A percentile compares a stretch with the other conserved stretches of the same genome.
Evolutionary conservation across 2,797 vertebrate species (phyloP).

Genomic region (Phaenicophaeus curvirostris): DNA sequence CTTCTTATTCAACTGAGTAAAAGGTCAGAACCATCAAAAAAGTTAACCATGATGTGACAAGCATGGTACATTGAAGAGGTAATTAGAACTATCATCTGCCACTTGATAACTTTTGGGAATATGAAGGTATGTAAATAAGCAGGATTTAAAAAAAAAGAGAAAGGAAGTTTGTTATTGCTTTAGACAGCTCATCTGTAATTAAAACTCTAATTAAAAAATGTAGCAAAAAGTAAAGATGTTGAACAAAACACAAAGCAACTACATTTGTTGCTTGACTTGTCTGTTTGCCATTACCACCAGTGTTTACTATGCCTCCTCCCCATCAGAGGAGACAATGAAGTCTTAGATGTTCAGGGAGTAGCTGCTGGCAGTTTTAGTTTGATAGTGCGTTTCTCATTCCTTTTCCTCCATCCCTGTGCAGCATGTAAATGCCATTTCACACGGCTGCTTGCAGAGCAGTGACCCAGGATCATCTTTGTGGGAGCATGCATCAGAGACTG

Average conservation of each 20-base stretch:
- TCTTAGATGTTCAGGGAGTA: neutral
- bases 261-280: neutral
- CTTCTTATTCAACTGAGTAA: constrained; percentile 33
- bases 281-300: neutral
- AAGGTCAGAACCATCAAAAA: constrained; percentile 25
- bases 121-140: neutral
- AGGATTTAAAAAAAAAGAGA: neutral
- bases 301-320: neutral
- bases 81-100: constrained; percentile 36
- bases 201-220: constrained; percentile 23
- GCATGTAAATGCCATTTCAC: neutral
- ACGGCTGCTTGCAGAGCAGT: neutral
- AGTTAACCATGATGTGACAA: neutral
- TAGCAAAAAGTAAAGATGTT: neutral
- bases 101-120: constrained; percentile 10
- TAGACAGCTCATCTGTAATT: neutral
- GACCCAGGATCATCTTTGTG: neutral
- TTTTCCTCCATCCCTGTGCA: neutral
- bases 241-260: constrained; percentile 8
- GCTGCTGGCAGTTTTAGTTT: neutral
- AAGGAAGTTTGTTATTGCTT: neutral
- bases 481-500: neutral
- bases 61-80: neutral
- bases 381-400: neutral
- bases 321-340: neutral